Evolutionary conservation across 2,888 invertebrate genomes (phyloP), one percentile per base, ranked within the genome.

Genomic region (Troglohyphantes excavatus): DNA sequence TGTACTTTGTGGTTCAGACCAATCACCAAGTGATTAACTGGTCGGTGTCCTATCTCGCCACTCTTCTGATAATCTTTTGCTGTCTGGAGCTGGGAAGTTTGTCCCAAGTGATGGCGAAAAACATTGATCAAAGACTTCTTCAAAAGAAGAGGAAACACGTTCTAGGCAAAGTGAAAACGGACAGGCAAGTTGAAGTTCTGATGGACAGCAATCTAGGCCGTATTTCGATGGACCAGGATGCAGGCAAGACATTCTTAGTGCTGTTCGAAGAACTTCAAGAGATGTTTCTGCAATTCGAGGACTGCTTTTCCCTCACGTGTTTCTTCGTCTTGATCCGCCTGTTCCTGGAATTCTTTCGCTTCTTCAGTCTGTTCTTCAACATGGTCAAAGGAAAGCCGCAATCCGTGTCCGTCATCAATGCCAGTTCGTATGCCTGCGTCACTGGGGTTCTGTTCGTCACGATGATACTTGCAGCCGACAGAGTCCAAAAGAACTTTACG

Each of bases 371-470:
- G 1, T 46, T 87, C 3, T 79, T 87, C 63, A 87, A 72, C 11
- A 72, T 87, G 39, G 86, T 87, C 5, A 78, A 68, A 23, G 86
- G 86, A n/a, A 87, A 87, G 27, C 63, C 79, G 2, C 79, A 87
- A n/a, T 79, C 79, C 0, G 70, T 79, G 6, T 87, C 86, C 3
- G 9, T 53, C 29, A 17, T 87, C 27, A 79, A 87, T 39, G 86
- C 86, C 21, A 63, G 63, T 13, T 29, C 79, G 0, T 87, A 87
- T 21, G 63, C 79, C 2, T 11, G 17, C 6, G 26, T 87, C 9
- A 87, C 86, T 9, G 61, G 19, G 6, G 33, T 21, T n/a, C 23
- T 87, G 7, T 87, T 87, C 33, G 7, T 87, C 0, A 5, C 27
- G 1, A 59, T 87, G 61, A 72, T 87, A 21, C 59, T 78, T 6